These are phyloP conservation scores for Tetraodon nigroviridis DNA, from an alignment of 2,113 vertebrate species.

Conservation along the genomic window DNA sequence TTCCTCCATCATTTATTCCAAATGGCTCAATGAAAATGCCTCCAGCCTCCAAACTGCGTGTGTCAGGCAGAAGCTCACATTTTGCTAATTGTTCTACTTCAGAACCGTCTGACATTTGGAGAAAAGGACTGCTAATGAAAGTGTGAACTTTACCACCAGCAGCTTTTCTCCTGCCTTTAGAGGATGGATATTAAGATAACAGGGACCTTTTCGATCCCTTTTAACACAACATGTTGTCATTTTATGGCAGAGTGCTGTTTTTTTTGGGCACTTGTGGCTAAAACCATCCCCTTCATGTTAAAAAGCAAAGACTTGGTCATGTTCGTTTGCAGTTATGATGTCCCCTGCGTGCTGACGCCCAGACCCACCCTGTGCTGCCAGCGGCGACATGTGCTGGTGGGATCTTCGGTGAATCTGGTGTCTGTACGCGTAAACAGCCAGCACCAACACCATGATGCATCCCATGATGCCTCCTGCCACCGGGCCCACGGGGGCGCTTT, in stretches of 20 bases:
- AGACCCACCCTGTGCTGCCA: conserved; percentile 90
- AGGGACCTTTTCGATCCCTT: background rate
- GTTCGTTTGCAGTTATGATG: too few relatives aligned
- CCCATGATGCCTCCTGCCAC: conserved; percentile 98
- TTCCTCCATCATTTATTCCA: conserved; percentile 5
- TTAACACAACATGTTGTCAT: too few relatives aligned
- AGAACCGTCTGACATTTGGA: too few relatives aligned
- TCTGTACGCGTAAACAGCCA: conserved; percentile 94
- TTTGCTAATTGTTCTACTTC: too few relatives aligned
- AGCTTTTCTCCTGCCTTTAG: conserved; percentile 5
- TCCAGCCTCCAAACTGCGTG: too few relatives aligned
- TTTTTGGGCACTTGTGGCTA: too few relatives aligned
- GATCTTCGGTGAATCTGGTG: conserved; percentile 96
- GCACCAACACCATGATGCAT: conserved; percentile 95
- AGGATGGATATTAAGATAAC: background rate
- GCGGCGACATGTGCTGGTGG: conserved; percentile 98
- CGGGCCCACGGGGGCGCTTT: conserved; percentile 91
- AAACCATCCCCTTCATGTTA: too few relatives aligned
- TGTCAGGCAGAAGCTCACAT: too few relatives aligned
- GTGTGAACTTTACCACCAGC: conserved; percentile 2
- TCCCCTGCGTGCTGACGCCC: too few relatives aligned
- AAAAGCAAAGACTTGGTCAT: too few relatives aligned
- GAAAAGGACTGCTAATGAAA: conserved; percentile 10
- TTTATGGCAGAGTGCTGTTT: too few relatives aligned
- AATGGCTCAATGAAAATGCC: conserved; percentile 3